Conservation (phyloP, 1,140 invertebrate genomes). For the Lethrus apterus region DNA sequence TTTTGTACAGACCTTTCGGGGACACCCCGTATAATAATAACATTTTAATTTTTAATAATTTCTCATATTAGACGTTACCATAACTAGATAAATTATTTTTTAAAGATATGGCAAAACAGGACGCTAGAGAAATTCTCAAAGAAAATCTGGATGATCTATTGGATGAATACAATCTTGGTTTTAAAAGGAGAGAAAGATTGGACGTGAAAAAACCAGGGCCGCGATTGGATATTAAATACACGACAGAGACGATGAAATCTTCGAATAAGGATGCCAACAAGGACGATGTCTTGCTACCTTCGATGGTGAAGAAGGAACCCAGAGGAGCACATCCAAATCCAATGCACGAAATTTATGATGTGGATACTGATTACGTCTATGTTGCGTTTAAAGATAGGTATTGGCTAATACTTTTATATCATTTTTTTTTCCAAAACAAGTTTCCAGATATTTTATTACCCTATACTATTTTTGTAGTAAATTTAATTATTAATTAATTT, state of each 20-base stretch:
- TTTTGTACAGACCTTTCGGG: too few species aligned
- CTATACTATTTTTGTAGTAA: too few species aligned
- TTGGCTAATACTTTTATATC: constrained; percentile 18
- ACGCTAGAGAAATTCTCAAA: constrained; percentile 19
- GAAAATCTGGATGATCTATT: constrained; percentile 47
- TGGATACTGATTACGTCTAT: constrained; percentile 63
- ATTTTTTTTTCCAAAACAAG: not conserved
- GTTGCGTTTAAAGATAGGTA: constrained; percentile 59
- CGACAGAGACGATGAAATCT: not conserved
- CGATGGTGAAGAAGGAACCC: constrained; percentile 44
- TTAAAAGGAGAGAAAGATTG: constrained; percentile 75
- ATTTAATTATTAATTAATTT: too few species aligned
- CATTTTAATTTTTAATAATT: not conserved
- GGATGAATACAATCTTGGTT: constrained; percentile 55
- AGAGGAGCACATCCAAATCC: constrained; percentile 35
- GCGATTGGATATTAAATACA: constrained; percentile 48
- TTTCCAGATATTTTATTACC: too few species aligned
- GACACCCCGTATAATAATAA: too few species aligned
- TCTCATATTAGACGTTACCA: not conserved
- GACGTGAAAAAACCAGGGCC: constrained; percentile 95
- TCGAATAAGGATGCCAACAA: not conserved
- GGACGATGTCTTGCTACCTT: constrained; percentile 20
- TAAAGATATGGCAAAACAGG: constrained; percentile 29
- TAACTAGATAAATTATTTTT: not conserved
- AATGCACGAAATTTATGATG: constrained; percentile 45